A percentile compares a stretch with the other conserved stretches of the same genome.
These are phyloP conservation scores for Heloderma charlesbogerti DNA, from an alignment of 2,113 vertebrate genomes.

Conservation along the genomic window DNA sequence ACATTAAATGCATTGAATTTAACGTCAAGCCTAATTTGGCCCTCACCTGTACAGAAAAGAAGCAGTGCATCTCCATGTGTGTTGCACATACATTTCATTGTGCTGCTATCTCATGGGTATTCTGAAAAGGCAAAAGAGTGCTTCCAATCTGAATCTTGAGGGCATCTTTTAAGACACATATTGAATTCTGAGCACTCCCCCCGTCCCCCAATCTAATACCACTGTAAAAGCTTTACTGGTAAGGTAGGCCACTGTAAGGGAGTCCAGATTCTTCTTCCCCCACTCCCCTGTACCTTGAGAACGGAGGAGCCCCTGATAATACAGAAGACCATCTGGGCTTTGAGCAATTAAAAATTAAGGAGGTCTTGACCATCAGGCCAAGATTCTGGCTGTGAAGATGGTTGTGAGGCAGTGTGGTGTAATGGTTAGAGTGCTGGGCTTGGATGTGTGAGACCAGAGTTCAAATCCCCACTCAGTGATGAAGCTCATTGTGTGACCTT, in stretches of 20 bases:
- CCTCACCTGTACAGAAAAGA: too few relatives aligned
- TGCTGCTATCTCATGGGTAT: not conserved
- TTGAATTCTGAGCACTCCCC: not conserved
- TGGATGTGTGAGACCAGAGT: not conserved
- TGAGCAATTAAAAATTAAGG: not conserved
- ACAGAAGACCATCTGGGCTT: not conserved
- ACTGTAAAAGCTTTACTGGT: not conserved
- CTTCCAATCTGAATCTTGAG: too few relatives aligned
- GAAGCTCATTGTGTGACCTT: not conserved
- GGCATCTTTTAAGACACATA: not conserved
- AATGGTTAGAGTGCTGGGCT: not conserved
- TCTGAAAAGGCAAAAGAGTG: not conserved
- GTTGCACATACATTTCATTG: too few relatives aligned
- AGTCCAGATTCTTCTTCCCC: not conserved
- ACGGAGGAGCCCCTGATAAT: not conserved
- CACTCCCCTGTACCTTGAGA: not conserved
- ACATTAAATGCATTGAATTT: too few relatives aligned
- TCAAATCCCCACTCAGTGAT: not conserved
- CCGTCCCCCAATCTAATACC: not conserved
- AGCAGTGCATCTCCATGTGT: too few relatives aligned
- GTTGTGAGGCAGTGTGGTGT: not conserved
- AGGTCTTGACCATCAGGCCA: not conserved
- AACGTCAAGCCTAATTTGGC: too few relatives aligned
- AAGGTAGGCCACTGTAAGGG: not conserved
- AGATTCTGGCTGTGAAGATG: constrained; percentile 15